A percentile compares a stretch with the other conserved stretches of the same genome.
These are phyloP conservation scores for Lamprologus sp. DNA, from an alignment of 2,113 vertebrate genomes.

Conservation along the genomic window DNA sequence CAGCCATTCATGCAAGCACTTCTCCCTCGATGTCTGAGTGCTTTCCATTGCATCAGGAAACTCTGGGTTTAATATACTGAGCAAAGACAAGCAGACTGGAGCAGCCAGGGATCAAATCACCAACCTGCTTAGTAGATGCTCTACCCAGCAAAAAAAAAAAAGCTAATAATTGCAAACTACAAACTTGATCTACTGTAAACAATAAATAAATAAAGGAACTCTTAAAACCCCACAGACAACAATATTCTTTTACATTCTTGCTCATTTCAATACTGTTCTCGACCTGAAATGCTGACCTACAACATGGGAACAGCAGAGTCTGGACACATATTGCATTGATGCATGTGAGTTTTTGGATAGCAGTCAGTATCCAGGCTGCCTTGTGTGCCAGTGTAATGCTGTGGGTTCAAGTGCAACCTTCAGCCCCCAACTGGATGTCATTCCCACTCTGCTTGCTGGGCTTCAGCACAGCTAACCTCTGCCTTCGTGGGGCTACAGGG, in stretches of 20 bases:
- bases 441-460: slow-evolving; percentile 65
- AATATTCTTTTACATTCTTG: not conserved
- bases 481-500: slow-evolving; percentile 78
- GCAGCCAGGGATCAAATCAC: not conserved
- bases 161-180: not conserved
- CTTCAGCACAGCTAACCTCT: slow-evolving; percentile 83
- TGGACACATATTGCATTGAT: not conserved
- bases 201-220: not conserved
- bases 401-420: slow-evolving; percentile 35
- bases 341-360: not conserved
- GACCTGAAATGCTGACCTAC: not conserved
- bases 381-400: slow-evolving; percentile 24
- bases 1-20: not conserved
- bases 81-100: not conserved
- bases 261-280: rapidly evolving
- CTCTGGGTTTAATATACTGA: not conserved
- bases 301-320: not conserved
- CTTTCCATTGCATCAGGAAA: not conserved
- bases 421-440: slow-evolving; percentile 73
- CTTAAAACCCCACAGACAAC: not conserved
- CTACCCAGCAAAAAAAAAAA: not conserved
- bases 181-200: not conserved
- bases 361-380: not conserved
- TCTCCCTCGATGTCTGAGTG: not conserved
- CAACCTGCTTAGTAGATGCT: not conserved